Base-by-base conservation (phyloP, 2,113 vertebrate genomes). In the Heterotilapia buettikoferi region DNA sequence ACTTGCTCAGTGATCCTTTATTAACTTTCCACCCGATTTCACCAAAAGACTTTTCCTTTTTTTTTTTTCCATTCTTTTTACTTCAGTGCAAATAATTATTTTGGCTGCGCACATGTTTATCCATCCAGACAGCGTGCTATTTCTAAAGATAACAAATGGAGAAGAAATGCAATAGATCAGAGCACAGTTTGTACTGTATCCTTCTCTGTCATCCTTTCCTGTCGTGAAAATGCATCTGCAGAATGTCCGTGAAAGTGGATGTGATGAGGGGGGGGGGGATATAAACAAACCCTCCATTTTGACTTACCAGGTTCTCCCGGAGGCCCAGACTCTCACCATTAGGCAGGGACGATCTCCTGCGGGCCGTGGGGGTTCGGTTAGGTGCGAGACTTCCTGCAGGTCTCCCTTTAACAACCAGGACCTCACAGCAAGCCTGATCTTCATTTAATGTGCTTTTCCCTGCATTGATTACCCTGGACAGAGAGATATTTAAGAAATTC, bases 391-490 rank as follows among this genome's bases (percentile, higher is more conserved):
- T 94, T 31, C 94, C 24, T 2, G 97, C 96, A 2, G 94, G 86
- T 92, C 97, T 98, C 92, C 96, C 98, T 94, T 97, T 98, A 83
- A 99, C 97, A 85, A 96, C 92, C 87, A 99, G 95, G 71, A 99
- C 97, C 92, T 99, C 98, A 87, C 98, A 99, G 94, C 98, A 98
- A 43, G 98, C 99, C 94, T 99, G 99, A 95, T 99, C 99, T 94
- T 99, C 98, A 6, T 99, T 99, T 90, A 99, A 97, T 0, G 97
- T 97, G 94, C 99, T 99, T 93, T 99, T 99, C 29, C 99, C 99
- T 2, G 98, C 98, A 87, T 99, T 99, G 95, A 99, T 99, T 59
- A 99, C 98, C 93, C 99, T 99, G 92, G 90, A 13, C 91, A 93
- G 47, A 90, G 47, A 82, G 6, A 66, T 66, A 66, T 66, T 38